Percentiles rank a stretch among this genome's conserved stretches.
phyloP scores from a whole-genome alignment of 2,113 vertebrate genomes.

The Heterotis niloticus region DNA sequence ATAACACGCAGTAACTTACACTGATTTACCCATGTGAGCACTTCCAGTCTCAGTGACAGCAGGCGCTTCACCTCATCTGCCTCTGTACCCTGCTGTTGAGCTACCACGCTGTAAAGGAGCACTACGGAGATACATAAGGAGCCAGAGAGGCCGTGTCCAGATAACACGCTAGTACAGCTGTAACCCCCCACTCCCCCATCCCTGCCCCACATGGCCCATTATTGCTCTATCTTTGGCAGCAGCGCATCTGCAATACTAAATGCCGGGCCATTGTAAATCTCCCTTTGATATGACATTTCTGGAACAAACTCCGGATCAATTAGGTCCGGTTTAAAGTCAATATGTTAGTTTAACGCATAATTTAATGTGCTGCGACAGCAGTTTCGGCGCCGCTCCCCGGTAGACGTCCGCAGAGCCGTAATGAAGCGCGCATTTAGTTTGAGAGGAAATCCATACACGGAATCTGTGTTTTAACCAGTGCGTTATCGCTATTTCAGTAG shows the following conservation, averaged over 20 bases:
- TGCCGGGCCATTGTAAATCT: slow-evolving; percentile 1
- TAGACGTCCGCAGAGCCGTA: neutral
- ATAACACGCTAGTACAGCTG: neutral
- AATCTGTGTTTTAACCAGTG: neutral
- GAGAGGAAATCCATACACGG: neutral
- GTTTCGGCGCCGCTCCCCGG: neutral
- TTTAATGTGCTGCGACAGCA: slow-evolving; percentile 14
- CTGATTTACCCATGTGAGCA: no score
- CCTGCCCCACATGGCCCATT: no score
- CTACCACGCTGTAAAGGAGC: no score
- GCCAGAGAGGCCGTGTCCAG: no score
- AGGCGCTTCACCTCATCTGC: no score
- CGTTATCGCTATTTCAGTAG: neutral
- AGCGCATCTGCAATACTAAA: no score
- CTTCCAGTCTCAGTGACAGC: no score
- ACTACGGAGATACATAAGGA: no score
- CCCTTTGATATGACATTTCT: neutral
- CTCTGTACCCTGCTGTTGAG: no score
- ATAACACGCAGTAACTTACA: no score
- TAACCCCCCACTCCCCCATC: neutral
- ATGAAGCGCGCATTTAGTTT: neutral
- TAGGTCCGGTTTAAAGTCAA: slow-evolving; percentile 16
- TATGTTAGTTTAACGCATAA: slow-evolving; percentile 18
- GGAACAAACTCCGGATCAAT: slow-evolving; percentile 5
- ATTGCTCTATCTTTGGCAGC: no score